phyloP scores from a whole-genome alignment of 2,113 vertebrate species.

The Ursus arctos region DNA sequence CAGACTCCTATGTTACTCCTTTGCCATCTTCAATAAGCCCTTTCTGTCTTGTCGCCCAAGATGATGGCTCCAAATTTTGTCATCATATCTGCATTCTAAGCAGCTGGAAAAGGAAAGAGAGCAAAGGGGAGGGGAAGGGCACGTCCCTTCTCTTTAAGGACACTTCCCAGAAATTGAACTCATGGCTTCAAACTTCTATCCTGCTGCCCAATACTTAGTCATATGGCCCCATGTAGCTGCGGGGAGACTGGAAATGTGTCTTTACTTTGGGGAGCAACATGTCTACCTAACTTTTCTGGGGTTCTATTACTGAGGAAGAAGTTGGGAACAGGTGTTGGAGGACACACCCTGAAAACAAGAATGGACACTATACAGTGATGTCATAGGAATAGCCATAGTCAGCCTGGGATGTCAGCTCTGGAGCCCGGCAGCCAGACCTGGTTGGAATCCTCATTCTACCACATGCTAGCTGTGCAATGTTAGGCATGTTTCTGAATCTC shows the following conservation, averaged over 20 bases:
- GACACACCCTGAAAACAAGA: neutral
- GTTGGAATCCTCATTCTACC: neutral
- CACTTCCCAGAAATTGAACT: slow-evolving; percentile 17
- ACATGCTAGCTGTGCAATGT: neutral
- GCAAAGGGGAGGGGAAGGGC: neutral
- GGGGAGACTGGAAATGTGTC: neutral
- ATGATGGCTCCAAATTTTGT: neutral
- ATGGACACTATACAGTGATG: neutral
- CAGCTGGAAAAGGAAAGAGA: neutral
- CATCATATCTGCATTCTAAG: neutral
- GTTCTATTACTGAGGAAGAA: neutral
- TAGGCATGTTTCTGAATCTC: neutral
- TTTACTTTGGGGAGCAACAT: neutral
- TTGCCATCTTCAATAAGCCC: neutral
- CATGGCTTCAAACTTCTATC: neutral
- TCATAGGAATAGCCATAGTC: neutral
- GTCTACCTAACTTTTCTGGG: neutral
- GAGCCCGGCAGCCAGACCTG: neutral
- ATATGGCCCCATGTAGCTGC: neutral
- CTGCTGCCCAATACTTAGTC: neutral
- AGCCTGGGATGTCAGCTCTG: neutral
- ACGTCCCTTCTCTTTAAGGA: neutral
- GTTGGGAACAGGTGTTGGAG: neutral
- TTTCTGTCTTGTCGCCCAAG: neutral
- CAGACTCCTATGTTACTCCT: neutral